Evolutionary conservation across 2,888 invertebrate genomes (phyloP), one percentile per base, ranked within the genome.

Genomic region (Pristionchus arcanus): DNA sequence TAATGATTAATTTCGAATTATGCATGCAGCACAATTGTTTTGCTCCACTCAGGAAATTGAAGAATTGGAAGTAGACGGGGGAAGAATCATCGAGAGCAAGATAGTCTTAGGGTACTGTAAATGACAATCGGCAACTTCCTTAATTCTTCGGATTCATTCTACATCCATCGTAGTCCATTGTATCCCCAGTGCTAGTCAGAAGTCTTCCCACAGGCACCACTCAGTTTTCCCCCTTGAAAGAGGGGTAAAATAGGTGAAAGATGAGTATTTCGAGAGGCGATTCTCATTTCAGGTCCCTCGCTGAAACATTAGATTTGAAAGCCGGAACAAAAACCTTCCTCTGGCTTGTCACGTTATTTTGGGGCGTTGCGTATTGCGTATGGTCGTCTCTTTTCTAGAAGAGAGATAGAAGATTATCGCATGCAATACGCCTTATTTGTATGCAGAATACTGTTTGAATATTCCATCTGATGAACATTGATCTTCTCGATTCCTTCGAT

Each of bases 211-310:
- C 68, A 34, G 34, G 68, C 34, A 71, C 68, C 68, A 71, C 68
- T 71, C 68, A 63, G 31, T 71, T 63, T 71, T 34, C 28, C 68
- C 68, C 63, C 31, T 71, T 31, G 68, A 71, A 31, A 71, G 68
- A 71, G 68, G 34, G 68, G 68, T 71, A 71, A 71, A 71, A 71
- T 71, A 71, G 68, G 68, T 71, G 68, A 71, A 71, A 71, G 68
- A 71, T 71, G 68, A 71, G 68, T 71, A 71, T 28, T 71, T 15
- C 31, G 31, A 71, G 68, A 31, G 68, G 16, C 68, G 68, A 71
- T 71, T 71, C 68, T 31, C 68, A 31, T 71, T 71, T 71, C 68
- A 71, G 19, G 9, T 7, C 68, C 34, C 28, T 28, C 31, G 34
- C 28, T 28, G 68, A 71, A 71, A 71, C 68, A 71, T 71, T 71